These are phyloP conservation scores for Abrostola triplasia DNA, from an alignment of 2,888 invertebrate species.

Conservation along the genomic window DNA sequence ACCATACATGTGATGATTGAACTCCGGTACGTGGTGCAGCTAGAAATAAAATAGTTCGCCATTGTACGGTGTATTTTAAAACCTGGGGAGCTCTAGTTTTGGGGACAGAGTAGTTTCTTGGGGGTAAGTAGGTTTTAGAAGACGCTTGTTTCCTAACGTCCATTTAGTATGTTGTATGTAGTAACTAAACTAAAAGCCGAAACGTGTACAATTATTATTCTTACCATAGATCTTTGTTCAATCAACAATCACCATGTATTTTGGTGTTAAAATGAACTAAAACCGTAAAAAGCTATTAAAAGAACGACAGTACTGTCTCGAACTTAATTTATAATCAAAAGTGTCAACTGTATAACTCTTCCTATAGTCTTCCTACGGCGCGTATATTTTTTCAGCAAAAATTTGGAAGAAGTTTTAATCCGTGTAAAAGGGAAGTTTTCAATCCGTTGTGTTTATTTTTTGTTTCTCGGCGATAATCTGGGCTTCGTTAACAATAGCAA, in stretches of 20 bases:
- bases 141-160: no score
- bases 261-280: no score
- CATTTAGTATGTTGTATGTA: no score
- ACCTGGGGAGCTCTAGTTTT: slow-evolving; percentile 28
- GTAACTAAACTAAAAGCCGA: no score
- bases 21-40: slow-evolving; percentile 51
- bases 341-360: no score
- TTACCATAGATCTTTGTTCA: no score
- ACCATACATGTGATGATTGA: slow-evolving; percentile 62
- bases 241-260: no score
- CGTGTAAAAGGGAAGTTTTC: slow-evolving; percentile 14
- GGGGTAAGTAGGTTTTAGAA: neutral
- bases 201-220: no score
- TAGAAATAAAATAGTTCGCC: slow-evolving; percentile 48
- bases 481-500: slow-evolving; percentile 24
- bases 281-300: no score
- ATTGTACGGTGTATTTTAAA: slow-evolving; percentile 46
- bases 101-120: slow-evolving; percentile 13
- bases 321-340: no score
- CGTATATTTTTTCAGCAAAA: slow-evolving; percentile 2
- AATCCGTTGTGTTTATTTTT: slow-evolving; percentile 18
- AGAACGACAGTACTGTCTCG: no score
- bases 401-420: slow-evolving; percentile 23
- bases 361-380: neutral
- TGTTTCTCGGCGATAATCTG: slow-evolving; percentile 40